These are phyloP conservation scores for Nebria ingens DNA, from an alignment of 1,140 invertebrate species.

Conservation along the genomic window DNA sequence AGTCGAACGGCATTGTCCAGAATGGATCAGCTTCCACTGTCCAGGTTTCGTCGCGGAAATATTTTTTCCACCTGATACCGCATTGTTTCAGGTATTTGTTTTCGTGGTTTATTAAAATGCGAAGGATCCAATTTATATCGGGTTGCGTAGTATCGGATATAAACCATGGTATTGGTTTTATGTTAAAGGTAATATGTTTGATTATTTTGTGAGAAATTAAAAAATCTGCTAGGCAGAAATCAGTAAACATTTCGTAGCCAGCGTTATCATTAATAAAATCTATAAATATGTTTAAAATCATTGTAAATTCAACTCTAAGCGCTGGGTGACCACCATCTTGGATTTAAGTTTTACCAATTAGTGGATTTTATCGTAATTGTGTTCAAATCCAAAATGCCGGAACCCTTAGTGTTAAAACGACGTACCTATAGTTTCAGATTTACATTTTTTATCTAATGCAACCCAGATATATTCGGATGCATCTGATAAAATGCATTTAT, in stretches of 20 bases:
- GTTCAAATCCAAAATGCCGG: neutral
- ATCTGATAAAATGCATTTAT: slow-evolving; percentile 60
- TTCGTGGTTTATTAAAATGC: slow-evolving; percentile 34
- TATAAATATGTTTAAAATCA: slow-evolving; percentile 22
- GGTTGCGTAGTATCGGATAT: slow-evolving; percentile 76
- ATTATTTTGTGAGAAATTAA: slow-evolving; percentile 57
- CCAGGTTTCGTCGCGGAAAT: slow-evolving; percentile 41
- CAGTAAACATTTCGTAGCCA: slow-evolving; percentile 86
- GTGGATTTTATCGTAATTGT: no score
- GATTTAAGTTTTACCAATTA: neutral
- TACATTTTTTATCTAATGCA: slow-evolving; percentile 18
- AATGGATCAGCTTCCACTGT: slow-evolving; percentile 52
- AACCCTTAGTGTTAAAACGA: no score
- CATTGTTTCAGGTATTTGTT: slow-evolving; percentile 32
- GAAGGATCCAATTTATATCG: slow-evolving; percentile 67
- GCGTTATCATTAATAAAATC: slow-evolving; percentile 90
- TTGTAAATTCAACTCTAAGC: neutral
- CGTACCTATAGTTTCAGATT: slow-evolving; percentile 30
- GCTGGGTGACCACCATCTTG: no score
- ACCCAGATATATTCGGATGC: slow-evolving; percentile 49
- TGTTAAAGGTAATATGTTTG: slow-evolving; percentile 66
- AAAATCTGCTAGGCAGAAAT: slow-evolving; percentile 79
- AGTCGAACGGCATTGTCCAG: slow-evolving; percentile 82
- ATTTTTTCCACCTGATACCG: slow-evolving; percentile 44
- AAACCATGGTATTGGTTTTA: slow-evolving; percentile 92